Evolutionary conservation across 2,797 vertebrate genomes (phyloP), one percentile per base, ranked within the genome.

Genomic region (Mormyrops attenuatus): DNA sequence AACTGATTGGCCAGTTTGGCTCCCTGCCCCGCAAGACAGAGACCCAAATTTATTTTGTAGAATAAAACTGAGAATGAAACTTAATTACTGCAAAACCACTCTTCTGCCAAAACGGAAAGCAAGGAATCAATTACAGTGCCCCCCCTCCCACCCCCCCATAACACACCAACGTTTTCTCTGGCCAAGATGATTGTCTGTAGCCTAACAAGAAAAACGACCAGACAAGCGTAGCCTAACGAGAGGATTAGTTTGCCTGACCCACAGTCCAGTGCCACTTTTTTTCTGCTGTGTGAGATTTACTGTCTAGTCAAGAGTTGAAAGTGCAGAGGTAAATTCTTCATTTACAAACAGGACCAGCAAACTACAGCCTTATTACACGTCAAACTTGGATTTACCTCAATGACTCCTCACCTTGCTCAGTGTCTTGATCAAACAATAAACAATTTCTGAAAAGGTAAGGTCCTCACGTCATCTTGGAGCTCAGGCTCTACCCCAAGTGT

Each of bases 251-350:
- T 88, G 90, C 91, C 93, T 87, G 85, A 84, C 89, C 91, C 91
- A 90, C 9, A 30, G 90, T 85, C 2, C 34, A 91, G 47, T 90
- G 89, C 86, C 7, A 88, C 92, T 92, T 90, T 92, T 92, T 90
- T 91, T 93, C 91, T 91, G 88, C 86, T 15, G 80, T 63, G 88
- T 90, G 87, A 92, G 91, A 94, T 94, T 95, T 94, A 95, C 92
- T 93, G 66, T 92, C 92, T 92, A 92, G 89, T 95, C 88, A 92
- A 90, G 90, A 94, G 93, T 94, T 94, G 92, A 94, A 94, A 94
- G 93, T 88, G 20, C 15, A 89, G 91, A 93, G 89, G 91, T 95
- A 93, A 94, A 94, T 93, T 91, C 92, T 92, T 91, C 92, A 92
- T 57, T 91, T 89, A 90, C 90, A 92, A 92, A 91, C 47, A 92